phyloP scores from a whole-genome alignment of 2,113 vertebrate species.

The Macroglossus sobrinus region DNA sequence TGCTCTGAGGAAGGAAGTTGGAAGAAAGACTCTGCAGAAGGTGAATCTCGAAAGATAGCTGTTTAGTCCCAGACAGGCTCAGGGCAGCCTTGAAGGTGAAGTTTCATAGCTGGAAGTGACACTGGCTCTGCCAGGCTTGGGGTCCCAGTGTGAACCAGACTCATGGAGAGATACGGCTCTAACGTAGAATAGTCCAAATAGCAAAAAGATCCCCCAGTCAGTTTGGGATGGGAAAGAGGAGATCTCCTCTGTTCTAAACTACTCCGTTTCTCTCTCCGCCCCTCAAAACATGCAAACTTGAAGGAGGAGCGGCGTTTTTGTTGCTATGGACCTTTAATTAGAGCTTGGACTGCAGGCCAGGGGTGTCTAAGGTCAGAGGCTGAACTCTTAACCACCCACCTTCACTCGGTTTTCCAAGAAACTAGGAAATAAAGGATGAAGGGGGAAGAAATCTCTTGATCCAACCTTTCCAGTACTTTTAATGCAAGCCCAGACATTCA shows the following conservation, averaged over 20 bases:
- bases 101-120: neutral
- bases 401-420: neutral
- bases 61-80: neutral
- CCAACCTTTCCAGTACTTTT: neutral
- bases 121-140: fast-evolving
- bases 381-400: neutral
- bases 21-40: neutral
- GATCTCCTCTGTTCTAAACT: neutral
- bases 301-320: neutral
- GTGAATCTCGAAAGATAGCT: neutral
- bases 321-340: neutral
- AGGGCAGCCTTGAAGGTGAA: neutral
- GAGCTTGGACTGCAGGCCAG: neutral
- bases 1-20: neutral
- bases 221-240: neutral
- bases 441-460: neutral
- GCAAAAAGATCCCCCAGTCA: neutral
- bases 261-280: neutral
- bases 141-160: neutral
- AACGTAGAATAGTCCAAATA: neutral
- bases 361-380: neutral
- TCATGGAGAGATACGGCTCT: neutral
- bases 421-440: neutral
- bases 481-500: neutral
- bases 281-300: neutral